Evolutionary conservation across 2,888 invertebrate genomes (phyloP), one percentile per base, ranked within the genome.

Genomic region (Idaea aversata): DNA sequence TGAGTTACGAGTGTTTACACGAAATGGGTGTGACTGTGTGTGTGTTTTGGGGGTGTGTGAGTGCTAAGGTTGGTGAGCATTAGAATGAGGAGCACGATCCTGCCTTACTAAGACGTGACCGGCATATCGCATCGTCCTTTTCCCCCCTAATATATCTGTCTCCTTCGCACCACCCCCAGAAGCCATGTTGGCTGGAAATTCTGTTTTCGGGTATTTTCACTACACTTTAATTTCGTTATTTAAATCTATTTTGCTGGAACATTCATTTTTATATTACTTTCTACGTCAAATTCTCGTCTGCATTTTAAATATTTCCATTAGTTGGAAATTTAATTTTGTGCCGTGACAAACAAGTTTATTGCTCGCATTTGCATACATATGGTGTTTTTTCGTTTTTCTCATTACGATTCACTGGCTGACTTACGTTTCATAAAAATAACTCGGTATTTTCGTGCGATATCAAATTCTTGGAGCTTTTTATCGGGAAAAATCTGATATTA

Each of bases 61-160:
- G 88, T 86, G 86, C 82, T 83, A 78, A 80, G 85, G 84, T 84
- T 85, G 83, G 85, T 84, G 76, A 76, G 80, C 88, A 91, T 93
- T 91, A 90, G 91, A 84, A 92, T 91, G 91, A 83, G 82, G 82
- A 88, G 87, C 91, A 91, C 93, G 92, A 89, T 88, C 91, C 88
- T 86, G 90, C 90, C 88, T 88, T 84, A 88, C 88, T 85, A 86
- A 78, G 82, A 93, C 93, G 93, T 93, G 93, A 93, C 93, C 84
- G 84, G 93, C 93, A 93, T 93, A 85, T 86, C 88, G 87, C 86
- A 89, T 86, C 88, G 87, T 89, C 91, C 90, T 86, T 89, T 90
- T 89, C 88, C 88, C 88, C 90, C 90, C 88, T 81, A 83, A 13
- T 86, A 80, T 78, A 85, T 62, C 86, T 81, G 80, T 88, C 88